A percentile compares a stretch with the other conserved stretches of the same genome.
phyloP scores from a whole-genome alignment of 2,888 invertebrate species.

The Osmoderma eremita region DNA sequence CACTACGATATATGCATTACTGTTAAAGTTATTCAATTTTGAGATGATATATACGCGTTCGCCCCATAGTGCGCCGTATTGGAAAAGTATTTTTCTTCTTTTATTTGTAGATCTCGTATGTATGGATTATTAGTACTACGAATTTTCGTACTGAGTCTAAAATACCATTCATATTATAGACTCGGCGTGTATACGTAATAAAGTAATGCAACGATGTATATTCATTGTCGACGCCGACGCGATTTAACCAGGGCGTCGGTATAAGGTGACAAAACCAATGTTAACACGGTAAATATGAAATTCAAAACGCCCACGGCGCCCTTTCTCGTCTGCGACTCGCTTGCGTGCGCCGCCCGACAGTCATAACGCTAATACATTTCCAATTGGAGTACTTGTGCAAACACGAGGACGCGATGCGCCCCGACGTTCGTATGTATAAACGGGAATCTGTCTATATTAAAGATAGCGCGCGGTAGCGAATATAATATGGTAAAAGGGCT shows the following conservation, averaged over 20 bases:
- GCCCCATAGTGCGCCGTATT: too few relatives aligned
- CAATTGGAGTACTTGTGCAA: constrained; percentile 30
- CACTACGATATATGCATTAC: too few relatives aligned
- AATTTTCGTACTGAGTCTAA: too few relatives aligned
- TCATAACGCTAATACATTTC: constrained; percentile 34
- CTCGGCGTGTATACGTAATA: too few relatives aligned
- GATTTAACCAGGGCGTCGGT: constrained; percentile 41
- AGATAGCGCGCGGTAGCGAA: constrained; percentile 8
- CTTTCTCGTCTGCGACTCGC: constrained; percentile 12
- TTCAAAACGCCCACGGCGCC: constrained; percentile 60
- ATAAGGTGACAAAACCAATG: constrained; percentile 57
- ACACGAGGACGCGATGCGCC: constrained; percentile 12
- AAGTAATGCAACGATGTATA: too few relatives aligned
- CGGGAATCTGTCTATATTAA: not conserved
- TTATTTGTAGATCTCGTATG: not conserved
- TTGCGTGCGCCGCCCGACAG: constrained; percentile 17
- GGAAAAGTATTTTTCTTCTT: too few relatives aligned
- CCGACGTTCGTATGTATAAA: not conserved
- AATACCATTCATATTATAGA: too few relatives aligned
- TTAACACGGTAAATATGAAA: constrained; percentile 62
- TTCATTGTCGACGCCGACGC: constrained; percentile 27
- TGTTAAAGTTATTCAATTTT: too few relatives aligned
- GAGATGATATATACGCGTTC: not conserved
- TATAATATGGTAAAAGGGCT: constrained; percentile 10
- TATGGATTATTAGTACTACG: not conserved